Evolutionary conservation across 64 coral and sea anemone species (phyloP).

Genomic region (Pocillopora verrucosa): DNA sequence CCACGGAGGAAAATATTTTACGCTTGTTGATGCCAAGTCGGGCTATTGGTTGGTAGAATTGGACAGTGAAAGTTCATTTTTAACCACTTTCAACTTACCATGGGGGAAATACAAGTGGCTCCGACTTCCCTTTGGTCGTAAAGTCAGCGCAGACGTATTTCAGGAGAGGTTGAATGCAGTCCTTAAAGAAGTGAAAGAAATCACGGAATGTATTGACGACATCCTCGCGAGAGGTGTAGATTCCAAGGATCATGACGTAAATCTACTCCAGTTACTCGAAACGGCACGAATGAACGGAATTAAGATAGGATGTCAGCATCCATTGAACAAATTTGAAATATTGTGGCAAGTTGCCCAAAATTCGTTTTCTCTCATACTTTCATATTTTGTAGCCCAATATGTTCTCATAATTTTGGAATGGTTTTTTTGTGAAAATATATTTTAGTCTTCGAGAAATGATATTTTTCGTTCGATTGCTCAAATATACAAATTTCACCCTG

Average conservation of each 20-base stretch:
- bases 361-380: too few relatives aligned
- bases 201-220: constrained; percentile 41
- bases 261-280: constrained; percentile 9
- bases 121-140: constrained; percentile 41
- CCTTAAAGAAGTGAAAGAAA: constrained; percentile 18
- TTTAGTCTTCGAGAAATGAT: too few relatives aligned
- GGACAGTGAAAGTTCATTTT: not conserved
- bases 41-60: not conserved
- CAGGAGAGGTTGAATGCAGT: constrained; percentile 52
- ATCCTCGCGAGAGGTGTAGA: constrained; percentile 21
- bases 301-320: too few relatives aligned
- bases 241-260: constrained; percentile 42
- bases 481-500: too few relatives aligned
- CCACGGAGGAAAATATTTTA: not conserved
- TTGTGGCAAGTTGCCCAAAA: too few relatives aligned
- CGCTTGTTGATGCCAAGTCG: not conserved
- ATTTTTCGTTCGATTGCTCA: too few relatives aligned
- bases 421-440: too few relatives aligned
- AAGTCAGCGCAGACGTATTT: constrained; percentile 22
- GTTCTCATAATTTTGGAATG: too few relatives aligned
- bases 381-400: too few relatives aligned
- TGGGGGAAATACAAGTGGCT: constrained; percentile 57
- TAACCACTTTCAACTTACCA: constrained; percentile 14
- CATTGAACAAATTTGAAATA: too few relatives aligned
- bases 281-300: constrained; percentile 42